Base-by-base conservation (phyloP, 2,888 invertebrate species). In the Caradrina clavipalpis region DNA sequence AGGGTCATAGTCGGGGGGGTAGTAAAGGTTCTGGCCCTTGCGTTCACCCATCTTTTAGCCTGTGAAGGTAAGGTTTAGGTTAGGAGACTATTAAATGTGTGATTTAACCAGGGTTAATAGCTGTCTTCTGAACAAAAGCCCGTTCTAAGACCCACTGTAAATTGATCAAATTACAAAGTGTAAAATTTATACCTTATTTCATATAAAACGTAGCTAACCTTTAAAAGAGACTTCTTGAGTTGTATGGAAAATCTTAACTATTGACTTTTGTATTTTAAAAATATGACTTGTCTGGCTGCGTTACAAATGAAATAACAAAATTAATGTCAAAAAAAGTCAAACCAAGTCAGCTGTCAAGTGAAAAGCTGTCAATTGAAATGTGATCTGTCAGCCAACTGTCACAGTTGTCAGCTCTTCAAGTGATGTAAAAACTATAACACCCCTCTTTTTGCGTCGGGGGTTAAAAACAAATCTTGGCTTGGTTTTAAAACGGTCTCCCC, bases 1-100 rank as follows among this genome's bases (percentile, higher is more conserved):
- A 4, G 99, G 99, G 95, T 99, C 98, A 96, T 99, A 99, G 94
- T 99, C 99, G 15, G 99, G 99, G 79, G 99, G 99, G 91, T 99
- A 99, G 90, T 99, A 99, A 84, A 98, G 98, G 92, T 99, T 99
- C 85, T 98, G 98, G 53, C 99, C 99, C 95, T 99, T 99, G 49
- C 99, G 97, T 96, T 99, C 99, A 91, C 99, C 99, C 99, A 98
- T 98, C 89, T 96, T 97, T 76, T 53, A 65, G 59, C 45, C 81
- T 85, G 64, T 6, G 59, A 78, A 49, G 5, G n/a, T 60, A 71
- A 74, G 62, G 4, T 11, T 61, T 70, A 55, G 21, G 69, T 70
- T 76, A 85, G 72, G 64, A 65, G 39, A 11, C 39, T 39, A 39
- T 19, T 13, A 35, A 26, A n/a, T 45, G 17, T 11, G 19, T 35